These are phyloP conservation scores for Leptinotarsa lineolata DNA, from an alignment of 1,140 invertebrate genomes.

Conservation along the genomic window DNA sequence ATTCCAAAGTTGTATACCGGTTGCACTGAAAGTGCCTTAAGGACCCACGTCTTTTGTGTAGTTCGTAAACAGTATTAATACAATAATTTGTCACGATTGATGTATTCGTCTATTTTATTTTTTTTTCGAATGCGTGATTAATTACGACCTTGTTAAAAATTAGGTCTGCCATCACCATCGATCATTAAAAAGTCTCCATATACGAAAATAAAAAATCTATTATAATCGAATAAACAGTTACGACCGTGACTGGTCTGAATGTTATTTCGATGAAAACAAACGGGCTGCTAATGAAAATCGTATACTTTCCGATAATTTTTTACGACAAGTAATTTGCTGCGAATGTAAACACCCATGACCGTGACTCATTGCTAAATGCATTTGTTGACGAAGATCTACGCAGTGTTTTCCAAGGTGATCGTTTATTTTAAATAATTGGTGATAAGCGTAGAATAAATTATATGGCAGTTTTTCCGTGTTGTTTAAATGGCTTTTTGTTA, in stretches of 20 bases:
- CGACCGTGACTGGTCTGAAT: background rate
- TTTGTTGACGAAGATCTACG: slow-evolving; percentile 1
- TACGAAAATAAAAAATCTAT: slow-evolving; percentile 5
- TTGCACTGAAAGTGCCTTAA: too few species aligned
- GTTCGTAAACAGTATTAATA: too few species aligned
- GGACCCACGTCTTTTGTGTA: too few species aligned
- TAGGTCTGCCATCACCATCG: too few species aligned
- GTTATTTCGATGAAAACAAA: slow-evolving; percentile 4
- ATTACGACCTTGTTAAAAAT: too few species aligned
- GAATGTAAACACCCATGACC: slow-evolving; percentile 1
- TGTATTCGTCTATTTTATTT: too few species aligned
- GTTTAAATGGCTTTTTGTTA: too few species aligned
- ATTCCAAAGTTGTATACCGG: too few species aligned
- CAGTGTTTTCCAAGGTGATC: background rate
- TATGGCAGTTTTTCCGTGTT: too few species aligned
- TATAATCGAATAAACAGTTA: background rate
- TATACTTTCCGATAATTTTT: slow-evolving; percentile 1
- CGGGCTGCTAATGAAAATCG: background rate
- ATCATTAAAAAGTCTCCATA: background rate
- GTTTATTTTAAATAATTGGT: background rate
- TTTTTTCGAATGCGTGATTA: too few species aligned
- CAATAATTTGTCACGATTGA: too few species aligned
- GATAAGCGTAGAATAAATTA: too few species aligned
- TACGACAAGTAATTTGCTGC: background rate
- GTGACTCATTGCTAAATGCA: slow-evolving; percentile 5